Base-by-base conservation (phyloP, 2,797 vertebrate species). In the Thunnus albacares region DNA sequence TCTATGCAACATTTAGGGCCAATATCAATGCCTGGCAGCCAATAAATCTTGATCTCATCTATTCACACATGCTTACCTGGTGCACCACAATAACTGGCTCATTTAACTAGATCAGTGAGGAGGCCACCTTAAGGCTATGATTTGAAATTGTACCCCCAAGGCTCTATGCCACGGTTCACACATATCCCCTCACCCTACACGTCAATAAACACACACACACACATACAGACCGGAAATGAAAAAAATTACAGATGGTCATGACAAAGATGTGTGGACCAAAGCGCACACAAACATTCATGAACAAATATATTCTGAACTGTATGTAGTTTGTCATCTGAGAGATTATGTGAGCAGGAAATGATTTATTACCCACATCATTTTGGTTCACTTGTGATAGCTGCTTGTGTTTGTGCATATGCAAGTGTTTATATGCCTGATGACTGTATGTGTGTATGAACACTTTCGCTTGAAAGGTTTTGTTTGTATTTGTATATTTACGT, bases 51-150 rank as follows among this genome's bases (percentile, higher is more conserved):
- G 20, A 51, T 70, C 60, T 77, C 79, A 61, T 85, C 75, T 26
- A 65, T 85, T 90, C 38, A 81, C 45, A 68, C 3, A 47, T 74
- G 78, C 83, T 90, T 87, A 88, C 87, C 80, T 91, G 91, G 76
- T 89, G 79, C 81, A 66, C 79, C 60, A 9, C 77, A 70, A 55
- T 69, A 79, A 75, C 75, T 10, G 77, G 66, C 77, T 71, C 73
- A 53, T 78, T 80, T 92, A 92, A 92, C 83, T 71, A 75, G 82
- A 92, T 92, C 85, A 90, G 88, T 63, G 74, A 71, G 51, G 58
- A 88, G 80, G 75, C 83, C 77, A 74, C 77, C 84, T 80, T 75
- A 47, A 78, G 90, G 90, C 83, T 84, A 49, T 7, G 5, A 70
- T 80, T 83, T 83, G 18, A 89, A 89, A 84, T 86, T 87, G 77